These are phyloP conservation scores for Perca schrenkii DNA, from an alignment of 2,113 vertebrate genomes.

Conservation along the genomic window DNA sequence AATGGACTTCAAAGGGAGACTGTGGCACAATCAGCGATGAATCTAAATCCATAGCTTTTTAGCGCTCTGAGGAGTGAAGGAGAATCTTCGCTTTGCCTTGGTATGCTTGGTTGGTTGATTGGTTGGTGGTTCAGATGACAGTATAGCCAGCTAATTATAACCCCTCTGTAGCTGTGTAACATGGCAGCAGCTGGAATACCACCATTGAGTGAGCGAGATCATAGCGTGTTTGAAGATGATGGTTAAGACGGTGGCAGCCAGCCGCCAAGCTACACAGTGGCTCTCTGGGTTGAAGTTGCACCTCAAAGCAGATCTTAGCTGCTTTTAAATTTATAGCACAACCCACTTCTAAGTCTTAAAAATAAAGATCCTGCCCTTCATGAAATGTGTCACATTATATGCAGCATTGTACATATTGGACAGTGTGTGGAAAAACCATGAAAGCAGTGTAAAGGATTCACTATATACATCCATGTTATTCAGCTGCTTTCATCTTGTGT, in stretches of 20 bases:
- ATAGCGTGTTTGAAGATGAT: conserved; percentile 71
- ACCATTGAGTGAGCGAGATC: conserved; percentile 58
- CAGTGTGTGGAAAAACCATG: background rate
- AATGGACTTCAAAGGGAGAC: conserved; percentile 66
- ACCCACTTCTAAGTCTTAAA: conserved; percentile 32
- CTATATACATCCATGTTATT: background rate
- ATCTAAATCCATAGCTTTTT: conserved; percentile 60
- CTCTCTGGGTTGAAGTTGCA: conserved; percentile 47
- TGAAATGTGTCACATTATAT: conserved; percentile 27
- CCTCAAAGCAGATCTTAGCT: conserved; percentile 64
- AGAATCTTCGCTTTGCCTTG: conserved; percentile 26
- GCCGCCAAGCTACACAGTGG: conserved; percentile 17
- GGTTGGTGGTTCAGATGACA: conserved; percentile 57
- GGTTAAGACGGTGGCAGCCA: conserved; percentile 48
- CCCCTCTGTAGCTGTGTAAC: conserved; percentile 65
- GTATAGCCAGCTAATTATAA: conserved; percentile 74
- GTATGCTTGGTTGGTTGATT: conserved; percentile 28
- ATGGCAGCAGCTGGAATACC: conserved; percentile 67
- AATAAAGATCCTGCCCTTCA: conserved; percentile 33
- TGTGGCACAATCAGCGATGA: conserved; percentile 52
- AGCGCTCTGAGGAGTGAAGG: conserved; percentile 19
- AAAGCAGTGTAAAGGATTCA: conserved; percentile 1
- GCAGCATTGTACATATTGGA: background rate
- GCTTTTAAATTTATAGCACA: conserved; percentile 53
- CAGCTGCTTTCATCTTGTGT: conserved; percentile 23